Evolutionary conservation across 2,888 invertebrate species (phyloP).

Genomic region (Xestia ashworthii): DNA sequence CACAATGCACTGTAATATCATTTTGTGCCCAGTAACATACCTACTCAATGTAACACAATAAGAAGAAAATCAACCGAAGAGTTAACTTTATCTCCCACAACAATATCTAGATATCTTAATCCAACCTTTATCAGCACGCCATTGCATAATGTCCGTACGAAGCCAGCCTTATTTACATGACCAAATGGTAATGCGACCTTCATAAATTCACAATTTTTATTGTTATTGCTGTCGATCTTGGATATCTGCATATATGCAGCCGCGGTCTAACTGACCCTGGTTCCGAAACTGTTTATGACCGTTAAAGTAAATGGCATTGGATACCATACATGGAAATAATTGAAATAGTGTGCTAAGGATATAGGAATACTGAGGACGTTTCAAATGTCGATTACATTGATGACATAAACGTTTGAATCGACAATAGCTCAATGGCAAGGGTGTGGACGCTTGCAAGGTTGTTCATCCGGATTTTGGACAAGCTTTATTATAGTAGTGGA

Average conservation of each 20-base stretch:
- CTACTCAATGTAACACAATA: background rate
- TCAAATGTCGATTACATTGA: slow-evolving; percentile 38
- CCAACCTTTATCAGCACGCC: slow-evolving; percentile 36
- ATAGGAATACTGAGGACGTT: slow-evolving; percentile 23
- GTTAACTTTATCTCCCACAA: slow-evolving; percentile 28
- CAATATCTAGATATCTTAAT: slow-evolving; percentile 34
- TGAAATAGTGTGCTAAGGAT: slow-evolving; percentile 30
- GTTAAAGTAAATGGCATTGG: slow-evolving; percentile 32
- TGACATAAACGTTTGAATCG: slow-evolving; percentile 37
- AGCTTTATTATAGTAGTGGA: slow-evolving; percentile 13
- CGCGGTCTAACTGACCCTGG: slow-evolving; percentile 54
- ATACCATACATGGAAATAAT: slow-evolving; percentile 21
- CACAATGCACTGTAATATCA: background rate
- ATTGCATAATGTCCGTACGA: slow-evolving; percentile 48
- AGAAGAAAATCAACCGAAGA: slow-evolving; percentile 2
- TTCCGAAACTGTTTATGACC: slow-evolving; percentile 44
- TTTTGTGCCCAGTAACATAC: background rate
- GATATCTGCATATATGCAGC: slow-evolving; percentile 56
- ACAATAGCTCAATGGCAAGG: slow-evolving; percentile 62
- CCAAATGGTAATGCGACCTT: slow-evolving; percentile 44
- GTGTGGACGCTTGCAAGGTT: slow-evolving; percentile 57
- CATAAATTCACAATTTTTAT: slow-evolving; percentile 58
- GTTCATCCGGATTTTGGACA: slow-evolving; percentile 18
- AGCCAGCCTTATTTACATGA: slow-evolving; percentile 39
- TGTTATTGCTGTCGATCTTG: slow-evolving; percentile 62